Evolutionary conservation across 2,888 invertebrate genomes (phyloP).

Genomic region (Dichetophora obliterata): DNA sequence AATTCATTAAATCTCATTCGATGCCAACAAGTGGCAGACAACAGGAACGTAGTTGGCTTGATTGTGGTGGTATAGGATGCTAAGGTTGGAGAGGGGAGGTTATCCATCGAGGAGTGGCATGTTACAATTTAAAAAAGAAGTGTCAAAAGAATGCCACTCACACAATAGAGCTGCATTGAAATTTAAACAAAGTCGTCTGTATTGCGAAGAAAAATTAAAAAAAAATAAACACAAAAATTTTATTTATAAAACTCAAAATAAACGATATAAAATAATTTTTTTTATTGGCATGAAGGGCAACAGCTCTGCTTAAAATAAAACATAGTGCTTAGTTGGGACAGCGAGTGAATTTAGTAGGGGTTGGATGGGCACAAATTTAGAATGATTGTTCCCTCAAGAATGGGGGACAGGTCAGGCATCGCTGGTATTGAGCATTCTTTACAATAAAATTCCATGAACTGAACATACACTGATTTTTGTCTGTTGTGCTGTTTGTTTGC

Average conservation of each 20-base stretch:
- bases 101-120: not conserved
- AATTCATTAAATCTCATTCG: not conserved
- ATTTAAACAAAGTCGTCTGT: not conserved
- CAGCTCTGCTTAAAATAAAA: not conserved
- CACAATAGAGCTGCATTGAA: not conserved
- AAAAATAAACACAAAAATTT: not conserved
- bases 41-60: no score
- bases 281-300: conserved; percentile 11
- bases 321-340: no score
- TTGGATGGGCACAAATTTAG: no score
- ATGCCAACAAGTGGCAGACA: conserved; percentile 6
- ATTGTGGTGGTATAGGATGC: no score
- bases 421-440: no score
- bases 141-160: conserved; percentile 13
- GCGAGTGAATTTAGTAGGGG: no score
- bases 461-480: no score
- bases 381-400: no score
- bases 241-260: not conserved
- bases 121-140: not conserved
- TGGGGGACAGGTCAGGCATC: no score
- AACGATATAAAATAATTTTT: not conserved
- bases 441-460: no score
- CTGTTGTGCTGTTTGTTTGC: no score
- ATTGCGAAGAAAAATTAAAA: not conserved
- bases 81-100: no score